Percentiles rank a stretch among this genome's conserved stretches.
These are phyloP conservation scores for Rhizomys pruinosus DNA, from an alignment of 2,113 vertebrate species.

Conservation along the genomic window DNA sequence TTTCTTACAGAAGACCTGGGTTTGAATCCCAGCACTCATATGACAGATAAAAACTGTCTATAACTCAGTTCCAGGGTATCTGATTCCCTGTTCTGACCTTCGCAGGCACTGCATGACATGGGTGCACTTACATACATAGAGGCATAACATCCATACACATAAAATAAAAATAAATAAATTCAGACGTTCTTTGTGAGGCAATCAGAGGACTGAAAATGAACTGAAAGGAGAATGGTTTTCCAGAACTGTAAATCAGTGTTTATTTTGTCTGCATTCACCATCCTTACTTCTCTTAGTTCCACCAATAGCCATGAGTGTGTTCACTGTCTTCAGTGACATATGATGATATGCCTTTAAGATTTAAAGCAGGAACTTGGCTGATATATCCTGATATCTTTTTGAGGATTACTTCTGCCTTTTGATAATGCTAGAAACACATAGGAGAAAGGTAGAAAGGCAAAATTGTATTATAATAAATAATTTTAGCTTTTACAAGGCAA, in stretches of 20 bases:
- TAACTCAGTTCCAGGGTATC: too few species aligned
- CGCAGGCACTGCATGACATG: too few species aligned
- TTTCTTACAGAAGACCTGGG: too few species aligned
- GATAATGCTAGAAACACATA: slow-evolving; percentile 40
- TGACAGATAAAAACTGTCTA: too few species aligned
- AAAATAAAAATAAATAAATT: too few species aligned
- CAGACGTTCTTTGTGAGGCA: neutral
- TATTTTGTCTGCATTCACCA: neutral
- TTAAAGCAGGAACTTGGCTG: slow-evolving; percentile 5
- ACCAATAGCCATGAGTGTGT: neutral
- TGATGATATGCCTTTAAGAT: slow-evolving; percentile 13
- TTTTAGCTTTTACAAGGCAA: slow-evolving; percentile 15
- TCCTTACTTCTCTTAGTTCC: neutral
- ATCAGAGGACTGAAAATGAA: neutral
- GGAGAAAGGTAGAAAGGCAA: neutral
- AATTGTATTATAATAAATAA: slow-evolving; percentile 27
- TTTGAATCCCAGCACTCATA: too few species aligned
- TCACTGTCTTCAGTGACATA: neutral
- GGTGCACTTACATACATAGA: too few species aligned
- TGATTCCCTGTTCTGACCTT: too few species aligned
- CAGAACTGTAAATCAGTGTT: neutral
- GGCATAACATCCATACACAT: too few species aligned
- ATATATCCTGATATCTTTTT: neutral
- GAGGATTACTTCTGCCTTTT: slow-evolving; percentile 36
- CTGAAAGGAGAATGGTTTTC: neutral